Conservation (phyloP, 2,888 invertebrate genomes). For the Thelaira solivaga region DNA sequence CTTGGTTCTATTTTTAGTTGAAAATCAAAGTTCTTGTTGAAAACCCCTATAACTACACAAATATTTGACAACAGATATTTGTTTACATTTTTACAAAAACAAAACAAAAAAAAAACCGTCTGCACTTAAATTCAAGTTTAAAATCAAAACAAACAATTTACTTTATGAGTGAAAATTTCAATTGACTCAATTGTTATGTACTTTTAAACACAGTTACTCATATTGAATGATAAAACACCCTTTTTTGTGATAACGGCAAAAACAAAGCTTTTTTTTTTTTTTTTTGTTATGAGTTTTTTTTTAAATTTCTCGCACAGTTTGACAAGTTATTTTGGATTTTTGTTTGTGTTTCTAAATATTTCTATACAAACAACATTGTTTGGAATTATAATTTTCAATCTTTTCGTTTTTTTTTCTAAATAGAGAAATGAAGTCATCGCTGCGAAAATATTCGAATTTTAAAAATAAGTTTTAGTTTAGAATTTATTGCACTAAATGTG, state of each 20-base stretch:
- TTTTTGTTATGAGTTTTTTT: neutral
- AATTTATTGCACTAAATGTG: no score
- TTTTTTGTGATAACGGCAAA: neutral
- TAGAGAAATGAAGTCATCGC: conserved; percentile 57
- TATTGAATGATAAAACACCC: neutral
- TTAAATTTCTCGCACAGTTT: conserved; percentile 9
- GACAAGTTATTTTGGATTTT: conserved; percentile 17
- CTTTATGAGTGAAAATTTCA: neutral
- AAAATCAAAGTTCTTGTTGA: no score
- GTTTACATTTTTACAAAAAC: conserved; percentile 10
- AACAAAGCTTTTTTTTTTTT: conserved; percentile 36
- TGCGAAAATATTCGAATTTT: conserved; percentile 40
- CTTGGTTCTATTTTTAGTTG: no score
- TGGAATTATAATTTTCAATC: neutral
- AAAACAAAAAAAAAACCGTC: conserved; percentile 1
- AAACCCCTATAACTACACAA: neutral
- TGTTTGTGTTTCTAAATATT: conserved; percentile 4
- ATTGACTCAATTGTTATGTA: neutral
- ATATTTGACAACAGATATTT: neutral
- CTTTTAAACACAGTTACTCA: no score
- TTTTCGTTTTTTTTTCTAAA: conserved; percentile 12
- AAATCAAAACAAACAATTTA: conserved; percentile 18
- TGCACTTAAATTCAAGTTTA: neutral
- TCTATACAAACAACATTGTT: conserved; percentile 28
- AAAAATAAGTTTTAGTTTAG: no score